Conservation (phyloP, 2,888 invertebrate genomes). For the Linyphia triangularis region DNA sequence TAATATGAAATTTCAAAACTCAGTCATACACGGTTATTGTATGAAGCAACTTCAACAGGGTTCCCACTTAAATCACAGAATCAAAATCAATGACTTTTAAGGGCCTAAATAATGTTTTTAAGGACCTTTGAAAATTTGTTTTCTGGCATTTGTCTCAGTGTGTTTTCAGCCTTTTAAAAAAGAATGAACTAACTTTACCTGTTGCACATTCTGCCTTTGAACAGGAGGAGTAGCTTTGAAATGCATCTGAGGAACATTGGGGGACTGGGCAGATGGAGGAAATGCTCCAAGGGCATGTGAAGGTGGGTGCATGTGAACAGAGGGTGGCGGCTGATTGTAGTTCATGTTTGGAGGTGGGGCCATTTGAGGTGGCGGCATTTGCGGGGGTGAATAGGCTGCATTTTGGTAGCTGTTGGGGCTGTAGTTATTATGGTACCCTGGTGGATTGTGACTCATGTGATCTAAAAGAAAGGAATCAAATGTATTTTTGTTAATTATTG, state of each 20-base stretch:
- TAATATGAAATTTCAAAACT: too few relatives aligned
- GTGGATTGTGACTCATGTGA: slow-evolving; percentile 36
- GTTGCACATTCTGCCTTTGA: background rate
- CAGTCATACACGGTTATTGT: too few relatives aligned
- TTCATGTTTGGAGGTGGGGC: slow-evolving; percentile 3
- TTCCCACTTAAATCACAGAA: too few relatives aligned
- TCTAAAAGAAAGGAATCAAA: background rate
- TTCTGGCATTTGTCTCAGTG: too few relatives aligned
- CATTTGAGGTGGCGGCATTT: slow-evolving; percentile 15
- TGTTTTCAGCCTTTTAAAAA: too few relatives aligned
- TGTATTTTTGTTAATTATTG: too few relatives aligned
- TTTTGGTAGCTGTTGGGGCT: slow-evolving; percentile 33
- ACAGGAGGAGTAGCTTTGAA: slow-evolving; percentile 12
- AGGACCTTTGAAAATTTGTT: too few relatives aligned
- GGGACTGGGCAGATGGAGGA: background rate
- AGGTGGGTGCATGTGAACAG: slow-evolving; percentile 31
- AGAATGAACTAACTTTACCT: background rate
- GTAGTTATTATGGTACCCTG: slow-evolving; percentile 43
- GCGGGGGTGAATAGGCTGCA: slow-evolving; percentile 12
- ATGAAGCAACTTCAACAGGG: too few relatives aligned
- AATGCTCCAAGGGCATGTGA: slow-evolving; percentile 1
- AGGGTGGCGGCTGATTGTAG: slow-evolving; percentile 54
- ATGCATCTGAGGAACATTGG: slow-evolving; percentile 15
- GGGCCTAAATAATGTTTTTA: too few relatives aligned
- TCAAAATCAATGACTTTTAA: too few relatives aligned